Base-by-base conservation (phyloP, 2,797 vertebrate species). In the Platalea minor region DNA sequence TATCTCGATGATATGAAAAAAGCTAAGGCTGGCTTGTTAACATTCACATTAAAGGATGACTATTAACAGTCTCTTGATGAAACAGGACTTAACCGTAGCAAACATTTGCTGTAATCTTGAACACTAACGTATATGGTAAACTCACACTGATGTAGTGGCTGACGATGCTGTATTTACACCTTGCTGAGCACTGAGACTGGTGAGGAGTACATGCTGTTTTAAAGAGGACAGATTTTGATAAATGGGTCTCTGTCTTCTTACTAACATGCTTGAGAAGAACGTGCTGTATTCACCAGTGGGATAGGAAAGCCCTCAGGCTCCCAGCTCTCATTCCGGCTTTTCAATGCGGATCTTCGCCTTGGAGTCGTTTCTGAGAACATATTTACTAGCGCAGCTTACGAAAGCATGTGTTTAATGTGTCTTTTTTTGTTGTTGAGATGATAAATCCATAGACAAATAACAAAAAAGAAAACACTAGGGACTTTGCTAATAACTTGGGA, bases 261-360 rank as follows among this genome's bases (percentile, higher is more conserved):
- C 2, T 10, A 92, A 89, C 53, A 65, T 18, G 14, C 88, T 85
- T 0, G 15, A 65, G 93, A 94, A 94, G 88, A 94, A 92, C 39
- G 1, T 63, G 82, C 79, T 86, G 76, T 39, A 81, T 94, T 96
- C 89, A 88, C 39, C 43, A 94, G 54, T 39, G 72, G 94, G 84
- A 74, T 59, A 80, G 82, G 77, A 95, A 94, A 65, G 73, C 94
- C 92, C 91, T 95, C 54, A 56, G 94, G 94, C 93, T 89, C 43
- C 35, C 68, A 63, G 87, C 75, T 92, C 85, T 59, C 41, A 48
- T 89, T 95, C 63, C 0, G 0, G 56, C 67, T 93, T 96, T 91
- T 87, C 85, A 70, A 3, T 91, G 75, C 69, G 89, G 53, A 59
- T 89, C 90, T 93, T 85, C 31, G 2, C 94, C 61, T 92, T 89